Evolutionary conservation across 2,113 vertebrate species (phyloP), one percentile per base, ranked within the genome.

Genomic region (Carollia perspicillata): DNA sequence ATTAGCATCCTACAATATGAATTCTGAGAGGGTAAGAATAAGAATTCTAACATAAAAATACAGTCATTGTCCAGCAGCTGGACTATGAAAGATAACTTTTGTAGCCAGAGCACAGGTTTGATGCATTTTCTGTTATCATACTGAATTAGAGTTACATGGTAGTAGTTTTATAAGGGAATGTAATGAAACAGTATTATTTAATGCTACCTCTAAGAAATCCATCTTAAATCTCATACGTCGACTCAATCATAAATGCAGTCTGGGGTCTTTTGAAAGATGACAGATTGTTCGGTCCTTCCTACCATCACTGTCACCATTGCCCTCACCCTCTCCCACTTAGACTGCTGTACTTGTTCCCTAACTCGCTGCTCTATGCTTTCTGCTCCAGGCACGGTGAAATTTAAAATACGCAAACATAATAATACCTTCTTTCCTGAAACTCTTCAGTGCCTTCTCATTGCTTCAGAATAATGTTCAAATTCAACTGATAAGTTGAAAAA

Each of bases 31-130:
- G 47, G 44, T 66, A 88, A 90, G n/a, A 90, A 69, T 33, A 92
- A 80, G n/a, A 84, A 93, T 93, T 89, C 17, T 89, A 86, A 44
- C n/a, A 44, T 20, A 75, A 94, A 77, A 96, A 40, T 69, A 72
- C 18, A 75, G 30, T 1, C 2, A 53, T 74, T 1, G 0, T 68
- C 23, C 20, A 66, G 4, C 47, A 89, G 66, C 75, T 92, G 26
- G 33, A 63, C 17, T 37, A 58, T n/a, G 7, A 83, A 2, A 74
- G 18, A 69, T 84, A 58, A 95, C 8, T 86, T 92, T 84, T 75
- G 37, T 72, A 37, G 6, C 4, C 6, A 11, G 55, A 69, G 47
- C 6, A 83, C 14, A n/a, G 71, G 65, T 85, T 16, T 66, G 47
- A 55, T 95, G 5, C 8, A 71, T 55, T 11, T 81, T 94, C 68